Conservation (phyloP, 1,140 invertebrate genomes). For the Agrilus planipennis region DNA sequence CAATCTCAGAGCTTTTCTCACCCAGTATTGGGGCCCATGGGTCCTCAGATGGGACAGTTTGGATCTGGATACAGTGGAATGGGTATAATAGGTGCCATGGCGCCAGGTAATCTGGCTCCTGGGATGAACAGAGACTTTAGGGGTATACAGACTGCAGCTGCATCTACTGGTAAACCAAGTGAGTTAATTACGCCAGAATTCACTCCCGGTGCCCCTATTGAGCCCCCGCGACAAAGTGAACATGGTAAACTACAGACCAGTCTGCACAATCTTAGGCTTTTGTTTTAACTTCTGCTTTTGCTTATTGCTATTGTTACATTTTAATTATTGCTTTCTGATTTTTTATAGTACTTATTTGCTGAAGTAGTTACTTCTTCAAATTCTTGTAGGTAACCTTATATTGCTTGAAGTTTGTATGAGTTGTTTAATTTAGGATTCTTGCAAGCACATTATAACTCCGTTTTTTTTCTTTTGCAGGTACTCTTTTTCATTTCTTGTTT, state of each 20-base stretch:
- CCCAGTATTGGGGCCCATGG: constrained; percentile 43
- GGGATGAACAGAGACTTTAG: constrained; percentile 34
- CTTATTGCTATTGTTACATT: constrained; percentile 1
- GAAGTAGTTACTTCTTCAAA: not conserved
- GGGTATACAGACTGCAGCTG: constrained; percentile 39
- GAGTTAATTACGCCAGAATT: constrained; percentile 54
- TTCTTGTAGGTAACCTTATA: not conserved
- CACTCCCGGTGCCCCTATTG: constrained; percentile 24
- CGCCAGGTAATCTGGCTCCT: constrained; percentile 39
- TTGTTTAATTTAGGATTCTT: too few species aligned
- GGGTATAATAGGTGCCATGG: constrained; percentile 36
- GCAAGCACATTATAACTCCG: too few species aligned
- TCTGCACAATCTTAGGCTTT: constrained; percentile 6
- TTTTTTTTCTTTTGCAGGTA: not conserved
- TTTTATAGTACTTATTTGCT: not conserved
- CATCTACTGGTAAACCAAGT: constrained; percentile 48
- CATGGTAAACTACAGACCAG: constrained; percentile 41
- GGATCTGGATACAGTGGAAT: constrained; percentile 34
- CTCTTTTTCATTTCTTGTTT: not conserved
- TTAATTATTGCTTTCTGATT: not conserved
- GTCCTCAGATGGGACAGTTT: constrained; percentile 38
- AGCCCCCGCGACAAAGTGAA: constrained; percentile 23
- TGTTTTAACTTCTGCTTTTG: constrained; percentile 15
- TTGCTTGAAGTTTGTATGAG: not conserved
- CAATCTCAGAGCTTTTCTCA: constrained; percentile 40